phyloP scores from a whole-genome alignment of 2,888 invertebrate species.

The Ashinkailepas kermadecensis region DNA sequence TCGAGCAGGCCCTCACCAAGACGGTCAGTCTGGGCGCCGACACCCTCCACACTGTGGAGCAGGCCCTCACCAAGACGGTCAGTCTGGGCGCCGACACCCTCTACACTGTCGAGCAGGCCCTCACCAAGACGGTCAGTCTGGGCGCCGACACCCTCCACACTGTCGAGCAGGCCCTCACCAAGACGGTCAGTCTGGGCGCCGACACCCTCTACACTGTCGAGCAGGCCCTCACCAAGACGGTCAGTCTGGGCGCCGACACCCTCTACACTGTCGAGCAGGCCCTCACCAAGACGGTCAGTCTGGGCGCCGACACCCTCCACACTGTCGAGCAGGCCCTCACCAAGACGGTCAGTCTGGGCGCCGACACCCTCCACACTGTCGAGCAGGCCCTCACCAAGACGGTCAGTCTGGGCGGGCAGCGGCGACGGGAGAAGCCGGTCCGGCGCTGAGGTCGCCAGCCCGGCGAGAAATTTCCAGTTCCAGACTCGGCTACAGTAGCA shows the following conservation, averaged over 20 bases:
- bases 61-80: conserved; percentile 63
- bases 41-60: conserved; percentile 69
- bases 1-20: conserved; percentile 72
- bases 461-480: too few relatives aligned
- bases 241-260: conserved; percentile 58
- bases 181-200: conserved; percentile 58
- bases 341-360: conserved; percentile 56
- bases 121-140: conserved; percentile 59
- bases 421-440: too few relatives aligned
- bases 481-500: too few relatives aligned
- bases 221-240: conserved; percentile 66
- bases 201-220: conserved; percentile 69
- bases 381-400: conserved; percentile 72
- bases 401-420: conserved; percentile 38
- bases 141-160: conserved; percentile 65
- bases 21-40: conserved; percentile 63
- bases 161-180: conserved; percentile 71
- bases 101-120: conserved; percentile 74
- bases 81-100: conserved; percentile 63
- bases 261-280: conserved; percentile 76
- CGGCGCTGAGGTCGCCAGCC: too few relatives aligned
- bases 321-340: conserved; percentile 75
- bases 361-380: conserved; percentile 64
- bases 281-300: conserved; percentile 58
- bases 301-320: conserved; percentile 63